phyloP scores from a whole-genome alignment of 1,140 invertebrate genomes.

The Drosophila sucinea region DNA sequence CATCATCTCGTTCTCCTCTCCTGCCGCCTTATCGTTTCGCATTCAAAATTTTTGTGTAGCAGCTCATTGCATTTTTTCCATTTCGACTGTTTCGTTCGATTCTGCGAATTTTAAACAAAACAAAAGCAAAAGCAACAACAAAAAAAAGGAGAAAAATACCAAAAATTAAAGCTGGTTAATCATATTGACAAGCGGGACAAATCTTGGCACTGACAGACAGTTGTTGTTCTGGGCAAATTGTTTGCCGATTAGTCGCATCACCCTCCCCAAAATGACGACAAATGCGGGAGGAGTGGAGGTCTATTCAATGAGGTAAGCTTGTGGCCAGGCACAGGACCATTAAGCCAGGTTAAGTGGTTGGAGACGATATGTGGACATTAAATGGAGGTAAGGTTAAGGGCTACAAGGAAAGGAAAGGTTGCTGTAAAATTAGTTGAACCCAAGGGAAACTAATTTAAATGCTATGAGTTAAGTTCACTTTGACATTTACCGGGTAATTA shows the following conservation, averaged over 20 bases:
- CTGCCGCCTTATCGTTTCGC: slow-evolving; percentile 28
- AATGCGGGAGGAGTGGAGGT: too few species aligned
- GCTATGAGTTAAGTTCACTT: too few species aligned
- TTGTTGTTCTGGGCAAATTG: slow-evolving; percentile 38
- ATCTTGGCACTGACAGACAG: slow-evolving; percentile 49
- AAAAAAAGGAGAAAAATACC: slow-evolving; percentile 12
- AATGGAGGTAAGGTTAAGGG: neutral
- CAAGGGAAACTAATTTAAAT: too few species aligned
- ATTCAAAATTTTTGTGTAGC: slow-evolving; percentile 46
- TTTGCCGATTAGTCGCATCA: slow-evolving; percentile 51
- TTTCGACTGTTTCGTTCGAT: slow-evolving; percentile 12
- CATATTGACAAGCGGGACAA: slow-evolving; percentile 63
- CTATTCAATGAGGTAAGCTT: too few species aligned
- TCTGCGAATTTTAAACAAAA: slow-evolving; percentile 39
- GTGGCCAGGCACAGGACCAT: too few species aligned
- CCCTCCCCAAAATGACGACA: too few species aligned
- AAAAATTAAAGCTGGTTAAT: slow-evolving; percentile 36
- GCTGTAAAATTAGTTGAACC: neutral
- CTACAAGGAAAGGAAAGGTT: neutral
- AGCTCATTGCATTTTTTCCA: slow-evolving; percentile 34
- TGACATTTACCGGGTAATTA: too few species aligned
- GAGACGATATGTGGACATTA: too few species aligned
- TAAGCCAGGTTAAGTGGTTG: too few species aligned
- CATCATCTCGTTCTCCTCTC: slow-evolving; percentile 36
- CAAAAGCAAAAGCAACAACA: slow-evolving; percentile 1